Evolutionary conservation across 2,113 vertebrate genomes (phyloP).

Genomic region (Meleagris gallopavo): DNA sequence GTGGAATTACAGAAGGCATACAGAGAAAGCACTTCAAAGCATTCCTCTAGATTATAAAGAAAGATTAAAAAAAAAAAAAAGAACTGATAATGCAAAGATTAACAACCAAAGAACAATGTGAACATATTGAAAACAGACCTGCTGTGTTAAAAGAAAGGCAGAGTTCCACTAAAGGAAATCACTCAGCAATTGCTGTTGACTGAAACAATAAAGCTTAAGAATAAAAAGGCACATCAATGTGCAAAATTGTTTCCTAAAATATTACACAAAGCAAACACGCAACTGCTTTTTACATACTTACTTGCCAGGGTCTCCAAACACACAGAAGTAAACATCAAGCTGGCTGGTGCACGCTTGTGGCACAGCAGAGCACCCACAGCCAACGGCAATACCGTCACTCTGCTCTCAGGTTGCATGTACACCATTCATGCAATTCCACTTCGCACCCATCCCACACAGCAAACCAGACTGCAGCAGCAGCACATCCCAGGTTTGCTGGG

Average conservation of each 20-base stretch:
- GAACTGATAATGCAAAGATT: background rate
- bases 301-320: background rate
- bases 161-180: background rate
- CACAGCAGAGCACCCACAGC: background rate
- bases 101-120: background rate
- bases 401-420: background rate
- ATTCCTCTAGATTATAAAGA: constrained; percentile 26
- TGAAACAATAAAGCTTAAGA: background rate
- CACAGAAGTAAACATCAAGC: background rate
- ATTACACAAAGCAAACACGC: background rate
- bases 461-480: background rate
- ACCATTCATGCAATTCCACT: background rate
- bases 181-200: background rate
- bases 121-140: constrained; percentile 38
- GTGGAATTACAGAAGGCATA: constrained; percentile 8
- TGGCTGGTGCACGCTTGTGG: background rate
- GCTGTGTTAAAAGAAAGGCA: background rate
- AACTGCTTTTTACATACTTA: background rate
- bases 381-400: background rate
- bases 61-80: background rate
- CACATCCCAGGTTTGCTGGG: background rate
- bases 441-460: background rate
- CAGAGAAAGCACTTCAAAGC: constrained; percentile 47
- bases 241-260: background rate
- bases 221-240: background rate